Base-by-base conservation (phyloP, 2,888 invertebrate species). In the Oscheius sp. region DNA sequence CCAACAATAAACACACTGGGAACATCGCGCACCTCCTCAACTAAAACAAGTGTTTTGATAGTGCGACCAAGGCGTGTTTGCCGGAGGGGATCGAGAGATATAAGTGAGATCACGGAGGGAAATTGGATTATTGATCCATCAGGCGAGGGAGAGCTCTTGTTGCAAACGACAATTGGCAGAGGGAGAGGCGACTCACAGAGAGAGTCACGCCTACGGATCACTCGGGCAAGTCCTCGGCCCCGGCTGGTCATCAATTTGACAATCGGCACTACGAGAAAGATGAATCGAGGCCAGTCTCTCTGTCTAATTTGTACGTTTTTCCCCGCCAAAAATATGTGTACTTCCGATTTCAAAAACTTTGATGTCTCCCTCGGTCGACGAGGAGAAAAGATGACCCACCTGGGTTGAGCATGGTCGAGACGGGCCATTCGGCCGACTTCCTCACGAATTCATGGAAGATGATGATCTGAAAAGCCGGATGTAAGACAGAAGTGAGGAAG, bases 111-210 rank as follows among this genome's bases (percentile, higher is more conserved):
- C 49, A 27, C 58, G 27, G 27, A 25, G 61, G 23, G 63, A 18
- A 23, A 58, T 58, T 35, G 25, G 61, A 43, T 18, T 45, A 61
- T 61, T 41, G 61, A 61, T 61, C 45, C 18, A 45, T 41, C 61
- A 41, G 61, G 12, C 46, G 29, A 49, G 64, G 35, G 35, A n/a
- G 35, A 9, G 66, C 66, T 66, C 66, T 27, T 66, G 66, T 66
- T 66, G 66, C 66, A 66, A 66, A 66, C 66, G 66, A 66, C 66
- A 66, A 66, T 66, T 66, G 66, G 27, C 63, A 63, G n/a, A 29
- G 58, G 25, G 58, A 58, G 55, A 55, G 55, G 23, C 2, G 59
- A 59, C 55, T 55, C 23, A 5, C n/a, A 49, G 13, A 18, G 49
- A 55, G 25, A 59, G 59, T 35, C 59, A n/a, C n/a, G n/a, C n/a